Base-by-base conservation (phyloP, 2,888 invertebrate species). In the Bellardia bayeri region DNA sequence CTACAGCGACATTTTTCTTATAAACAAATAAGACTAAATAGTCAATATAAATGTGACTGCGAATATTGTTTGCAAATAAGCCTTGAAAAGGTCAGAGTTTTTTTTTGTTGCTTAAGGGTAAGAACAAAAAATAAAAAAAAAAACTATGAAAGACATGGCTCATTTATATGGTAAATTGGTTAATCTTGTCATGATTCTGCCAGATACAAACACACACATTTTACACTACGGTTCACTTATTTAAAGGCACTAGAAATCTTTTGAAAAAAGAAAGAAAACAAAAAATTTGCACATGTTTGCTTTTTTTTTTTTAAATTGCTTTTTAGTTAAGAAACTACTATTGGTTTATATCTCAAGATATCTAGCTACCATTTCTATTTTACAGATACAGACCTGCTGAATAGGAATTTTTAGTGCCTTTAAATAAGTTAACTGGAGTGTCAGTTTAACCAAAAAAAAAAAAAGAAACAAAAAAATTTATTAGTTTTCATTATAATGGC, bases 161-260 rank as follows among this genome's bases (percentile, higher is more conserved):
- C 71, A 87, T 83, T 87, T 84, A 84, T 82, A 84, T 84, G 81
- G 66, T 78, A 82, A 84, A 84, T 81, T 84, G 80, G 83, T 81
- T 84, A 72, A 84, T 81, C 54, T 76, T 76, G 56, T 72, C 66
- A 80, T 58, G 66, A 30, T 66, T 66, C 11, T 72, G 61, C 37
- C 72, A 86, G 42, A 66, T 54, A 37, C 0, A 2, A 1, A 14
- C 13, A 49, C 14, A 45, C 0, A 42, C 5, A 54, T 45, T 72
- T 45, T 23, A 23, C 23, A 23, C 23, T 23, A 23, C 23, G 23
- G 1, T 23, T 23, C 23, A 23, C 23, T 23, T 23, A 23, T 23
- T 23, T 23, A 23, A 23, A 23, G 23, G 23, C 23, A 23, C 23
- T 1, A 23, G 23, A 23, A 23, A 23, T 23, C 23, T 23, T 23